Evolutionary conservation across 2,113 vertebrate genomes (phyloP).

Genomic region (Apteryx owenii): DNA sequence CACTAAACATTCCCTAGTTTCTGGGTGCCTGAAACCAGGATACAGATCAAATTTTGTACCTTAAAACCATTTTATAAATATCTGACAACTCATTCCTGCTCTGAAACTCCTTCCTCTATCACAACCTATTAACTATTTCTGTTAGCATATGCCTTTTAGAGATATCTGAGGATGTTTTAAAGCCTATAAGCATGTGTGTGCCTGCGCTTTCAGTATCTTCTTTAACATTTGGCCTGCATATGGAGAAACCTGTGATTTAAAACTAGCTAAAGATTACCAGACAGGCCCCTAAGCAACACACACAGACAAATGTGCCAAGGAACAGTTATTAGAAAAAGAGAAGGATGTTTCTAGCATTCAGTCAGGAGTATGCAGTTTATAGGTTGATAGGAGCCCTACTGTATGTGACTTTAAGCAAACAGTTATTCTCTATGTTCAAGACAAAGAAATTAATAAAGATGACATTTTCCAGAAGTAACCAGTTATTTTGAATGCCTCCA

Average conservation of each 20-base stretch:
- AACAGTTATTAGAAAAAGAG: conserved; percentile 47
- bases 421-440: neutral
- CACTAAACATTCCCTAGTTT: neutral
- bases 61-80: neutral
- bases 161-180: conserved; percentile 22
- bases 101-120: neutral
- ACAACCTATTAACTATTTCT: conserved; percentile 26
- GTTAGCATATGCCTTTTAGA: conserved; percentile 17
- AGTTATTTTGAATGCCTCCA: neutral
- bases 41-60: neutral
- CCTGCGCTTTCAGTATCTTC: conserved; percentile 54
- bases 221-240: conserved; percentile 78
- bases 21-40: neutral
- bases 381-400: neutral
- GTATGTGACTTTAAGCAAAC: neutral
- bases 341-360: neutral
- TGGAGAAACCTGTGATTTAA: conserved; percentile 74
- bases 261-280: conserved; percentile 70
- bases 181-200: conserved; percentile 13
- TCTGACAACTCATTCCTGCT: neutral
- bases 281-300: conserved; percentile 72
- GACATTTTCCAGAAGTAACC: neutral
- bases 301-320: conserved; percentile 51
- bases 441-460: neutral
- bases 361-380: neutral